Base-by-base conservation (phyloP, 2,888 invertebrate genomes). In the Pachycephus smyrnensis region DNA sequence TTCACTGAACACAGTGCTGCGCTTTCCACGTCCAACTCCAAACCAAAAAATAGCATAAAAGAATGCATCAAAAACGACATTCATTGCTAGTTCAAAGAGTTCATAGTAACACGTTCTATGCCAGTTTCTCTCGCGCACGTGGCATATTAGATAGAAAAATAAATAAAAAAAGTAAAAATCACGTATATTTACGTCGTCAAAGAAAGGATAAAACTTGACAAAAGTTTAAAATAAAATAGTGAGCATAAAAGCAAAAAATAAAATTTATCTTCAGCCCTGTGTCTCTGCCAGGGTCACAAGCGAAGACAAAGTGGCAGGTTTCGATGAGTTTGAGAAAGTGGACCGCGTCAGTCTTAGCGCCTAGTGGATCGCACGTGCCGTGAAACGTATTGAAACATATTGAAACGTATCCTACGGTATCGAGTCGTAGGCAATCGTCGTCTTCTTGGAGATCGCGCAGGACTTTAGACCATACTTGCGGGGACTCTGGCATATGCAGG, bases 401-500 rank as follows among this genome's bases (percentile, higher is more conserved):
- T 55, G 23, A 23, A 55, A 23, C 55, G 9, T 23, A 55, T 55
- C 9, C 23, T 23, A 55, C 23, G 23, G 55, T 55, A 23, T 55
- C 55, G 23, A 55, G 23, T 23, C 55, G 23, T 55, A 23, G 55
- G 23, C 23, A 55, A 55, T 55, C 2, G 23, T 23, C 71, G 71
- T 33, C 71, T 23, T 33, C 71, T 23, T 23, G 55, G 32, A 31
- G 71, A 71, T 71, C 71, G 71, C 71, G 71, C 71, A 33, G 71
- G 71, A 71, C 71, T 71, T 71, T 69, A 76, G 69, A 84, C 71
- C 71, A 77, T 82, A 82, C 84, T 81, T 81, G 79, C 83, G 77
- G 76, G 76, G 79, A 82, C 76, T 81, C 77, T 83, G 80, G 79
- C 80, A 79, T 80, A 80, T 81, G 82, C 69, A 75, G 69, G 80